phyloP scores from a whole-genome alignment of 2,113 vertebrate species.

The Sylvietta virens region DNA sequence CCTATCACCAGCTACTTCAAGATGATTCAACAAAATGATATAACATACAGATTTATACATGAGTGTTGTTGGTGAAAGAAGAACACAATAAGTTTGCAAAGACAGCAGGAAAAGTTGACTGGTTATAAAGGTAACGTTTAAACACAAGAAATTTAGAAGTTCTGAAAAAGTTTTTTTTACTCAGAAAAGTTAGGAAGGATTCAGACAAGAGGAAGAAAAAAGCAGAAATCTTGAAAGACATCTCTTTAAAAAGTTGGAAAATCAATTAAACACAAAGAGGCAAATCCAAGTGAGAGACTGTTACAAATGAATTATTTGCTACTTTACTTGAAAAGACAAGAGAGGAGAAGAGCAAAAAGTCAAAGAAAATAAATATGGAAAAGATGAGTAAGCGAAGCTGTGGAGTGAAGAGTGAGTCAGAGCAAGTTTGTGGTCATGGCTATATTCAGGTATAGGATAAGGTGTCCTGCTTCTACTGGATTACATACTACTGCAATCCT shows the following conservation, averaged over 20 bases:
- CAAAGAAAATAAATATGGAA: background rate
- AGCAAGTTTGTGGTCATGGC: background rate
- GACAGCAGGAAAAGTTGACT: background rate
- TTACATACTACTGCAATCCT: background rate
- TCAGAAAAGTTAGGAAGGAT: background rate
- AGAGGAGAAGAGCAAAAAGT: background rate
- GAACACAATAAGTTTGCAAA: background rate
- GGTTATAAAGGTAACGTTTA: background rate
- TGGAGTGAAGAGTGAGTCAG: background rate
- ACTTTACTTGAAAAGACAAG: background rate
- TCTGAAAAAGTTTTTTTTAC: background rate
- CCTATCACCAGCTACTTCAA: background rate
- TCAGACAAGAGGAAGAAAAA: background rate
- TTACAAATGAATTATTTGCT: background rate
- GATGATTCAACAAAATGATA: background rate
- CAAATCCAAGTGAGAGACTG: background rate
- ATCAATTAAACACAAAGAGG: background rate
- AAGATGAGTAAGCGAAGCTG: background rate
- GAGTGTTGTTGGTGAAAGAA: background rate
- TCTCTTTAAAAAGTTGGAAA: background rate
- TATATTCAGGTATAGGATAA: background rate
- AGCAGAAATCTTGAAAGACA: background rate
- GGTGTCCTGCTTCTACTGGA: background rate
- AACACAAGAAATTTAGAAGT: background rate
- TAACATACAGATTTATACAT: background rate